Base-by-base conservation (phyloP, 2,113 vertebrate genomes). In the Corythornis madagascariensis region DNA sequence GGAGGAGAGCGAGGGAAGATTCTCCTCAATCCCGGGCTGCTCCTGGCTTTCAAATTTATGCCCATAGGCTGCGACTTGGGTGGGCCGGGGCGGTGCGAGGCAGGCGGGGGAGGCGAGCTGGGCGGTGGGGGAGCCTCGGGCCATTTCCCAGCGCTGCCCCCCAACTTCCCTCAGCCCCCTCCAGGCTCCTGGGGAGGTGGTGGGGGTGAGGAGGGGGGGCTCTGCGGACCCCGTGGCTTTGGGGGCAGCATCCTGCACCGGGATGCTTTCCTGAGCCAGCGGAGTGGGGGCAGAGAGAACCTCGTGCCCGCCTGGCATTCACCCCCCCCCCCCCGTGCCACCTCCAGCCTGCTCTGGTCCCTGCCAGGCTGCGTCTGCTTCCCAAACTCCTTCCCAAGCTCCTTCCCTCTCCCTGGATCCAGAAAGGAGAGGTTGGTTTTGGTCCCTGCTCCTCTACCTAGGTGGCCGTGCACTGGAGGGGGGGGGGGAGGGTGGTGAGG, bases 61-160 rank as follows among this genome's bases (percentile, higher is more conserved):
- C 95, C 96, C 96, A 95, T 95, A 79, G 96, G 96, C 96, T 93
- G 94, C 96, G 70, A 97, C 96, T 96, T 97, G 96, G 96, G 96
- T 96, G 96, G 96, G 96, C 96, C 88, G 83, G 16, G 59, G 95
- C 83, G 55, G 89, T 83, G 95, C 64, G 94, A 86, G 63, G 92
- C 86, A 28, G 86, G 94, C 91, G 94, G 94, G 96, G 94, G 90
- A 94, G 92, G 94, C 66, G 65, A 72, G 79, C 86, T 55, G 73
- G 45, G 89, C n/a, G 73, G 70, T 38, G 92, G 92, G 85, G 85
- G 89, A 84, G 92, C 72, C 55, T 59, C 63, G 48, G 78, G 66
- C 26, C 33, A 24, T 56, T 88, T 89, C 93, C 94, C 89, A 90
- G 88, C 82, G 94, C 89, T 71, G 91, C 74, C 63, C 60, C 0